Evolutionary conservation across 1,140 invertebrate genomes (phyloP).

Genomic region (Magallana angulata): DNA sequence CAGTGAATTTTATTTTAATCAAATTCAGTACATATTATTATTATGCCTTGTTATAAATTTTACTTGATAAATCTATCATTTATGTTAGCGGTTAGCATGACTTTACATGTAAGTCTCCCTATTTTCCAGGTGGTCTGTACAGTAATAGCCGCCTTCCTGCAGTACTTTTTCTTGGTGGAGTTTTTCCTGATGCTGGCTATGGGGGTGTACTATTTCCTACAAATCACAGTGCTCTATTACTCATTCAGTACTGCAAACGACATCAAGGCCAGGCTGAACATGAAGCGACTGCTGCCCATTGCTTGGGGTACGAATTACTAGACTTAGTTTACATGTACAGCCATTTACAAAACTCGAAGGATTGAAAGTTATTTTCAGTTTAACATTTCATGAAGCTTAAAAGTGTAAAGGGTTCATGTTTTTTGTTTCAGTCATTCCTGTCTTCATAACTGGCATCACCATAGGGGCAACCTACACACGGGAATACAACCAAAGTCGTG

Average conservation of each 20-base stretch:
- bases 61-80: too few species aligned
- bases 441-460: constrained; percentile 40
- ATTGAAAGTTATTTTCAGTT: too few species aligned
- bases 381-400: too few species aligned
- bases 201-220: constrained; percentile 30
- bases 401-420: too few species aligned
- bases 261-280: constrained; percentile 27
- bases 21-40: too few species aligned
- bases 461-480: constrained; percentile 17
- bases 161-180: constrained; percentile 42
- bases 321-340: too few species aligned
- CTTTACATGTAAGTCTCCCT: too few species aligned
- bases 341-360: too few species aligned
- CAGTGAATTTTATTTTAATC: too few species aligned
- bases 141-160: constrained; percentile 33
- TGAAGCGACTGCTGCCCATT: constrained; percentile 20
- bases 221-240: constrained; percentile 28
- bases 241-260: constrained; percentile 4
- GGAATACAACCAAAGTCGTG: constrained; percentile 35
- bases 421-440: constrained; percentile 32
- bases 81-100: too few species aligned
- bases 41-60: too few species aligned
- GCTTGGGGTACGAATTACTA: constrained; percentile 21
- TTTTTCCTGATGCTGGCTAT: constrained; percentile 47
- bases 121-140: constrained; percentile 22